A percentile compares a stretch with the other conserved stretches of the same genome.
Evolutionary conservation across 37 sponge, comb jelly and placozoan genomes (phyloP).

Genomic region (Chondrilla cf. caribensis): DNA sequence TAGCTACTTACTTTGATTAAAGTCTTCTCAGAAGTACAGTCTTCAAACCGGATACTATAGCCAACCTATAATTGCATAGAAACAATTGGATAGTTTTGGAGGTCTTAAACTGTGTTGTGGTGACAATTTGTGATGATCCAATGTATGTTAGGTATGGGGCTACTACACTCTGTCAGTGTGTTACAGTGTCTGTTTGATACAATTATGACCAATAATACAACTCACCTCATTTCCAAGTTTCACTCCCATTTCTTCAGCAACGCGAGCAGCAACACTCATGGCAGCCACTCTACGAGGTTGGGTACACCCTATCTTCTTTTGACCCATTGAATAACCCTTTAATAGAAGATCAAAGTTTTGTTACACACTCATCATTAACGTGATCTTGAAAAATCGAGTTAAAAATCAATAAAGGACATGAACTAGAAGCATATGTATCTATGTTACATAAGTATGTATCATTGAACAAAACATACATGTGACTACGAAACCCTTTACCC

Average conservation of each 20-base stretch:
- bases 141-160: too few relatives aligned
- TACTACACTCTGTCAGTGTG: too few relatives aligned
- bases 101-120: too few relatives aligned
- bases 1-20: conserved; percentile 58
- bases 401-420: neutral
- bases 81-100: too few relatives aligned
- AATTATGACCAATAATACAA: too few relatives aligned
- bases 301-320: conserved; percentile 93
- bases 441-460: neutral
- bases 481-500: too few relatives aligned
- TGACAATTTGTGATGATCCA: too few relatives aligned
- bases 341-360: too few relatives aligned
- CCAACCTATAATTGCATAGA: conserved; percentile 70
- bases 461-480: too few relatives aligned
- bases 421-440: neutral
- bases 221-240: conserved; percentile 94
- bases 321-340: conserved; percentile 78
- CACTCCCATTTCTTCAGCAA: conserved; percentile 92
- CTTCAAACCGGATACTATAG: conserved; percentile 97
- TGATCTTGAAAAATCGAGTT: neutral
- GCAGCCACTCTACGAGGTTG: conserved; percentile 99
- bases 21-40: conserved; percentile 98
- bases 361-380: neutral
- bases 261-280: conserved; percentile 99
- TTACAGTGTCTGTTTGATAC: too few relatives aligned